These are phyloP conservation scores for Apodemia mormo DNA, from an alignment of 2,888 invertebrate genomes.

Conservation along the genomic window DNA sequence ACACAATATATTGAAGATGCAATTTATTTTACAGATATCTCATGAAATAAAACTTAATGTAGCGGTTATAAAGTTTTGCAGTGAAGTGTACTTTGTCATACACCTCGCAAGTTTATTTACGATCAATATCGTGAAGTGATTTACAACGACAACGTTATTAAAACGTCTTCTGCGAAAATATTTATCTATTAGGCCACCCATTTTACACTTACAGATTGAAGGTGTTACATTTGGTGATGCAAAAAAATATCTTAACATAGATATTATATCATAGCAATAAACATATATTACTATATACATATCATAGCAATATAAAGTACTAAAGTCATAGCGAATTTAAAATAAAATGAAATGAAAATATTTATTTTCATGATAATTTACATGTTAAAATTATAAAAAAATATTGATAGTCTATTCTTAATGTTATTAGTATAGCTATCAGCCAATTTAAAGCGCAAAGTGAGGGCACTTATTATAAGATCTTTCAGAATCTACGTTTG, in stretches of 20 bases:
- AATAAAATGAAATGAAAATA: no score
- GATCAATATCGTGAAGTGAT: conserved; percentile 68
- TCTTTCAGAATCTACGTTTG: no score
- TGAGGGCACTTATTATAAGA: no score
- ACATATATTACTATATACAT: no score
- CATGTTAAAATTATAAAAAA: no score
- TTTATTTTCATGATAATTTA: no score
- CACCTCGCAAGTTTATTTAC: conserved; percentile 68
- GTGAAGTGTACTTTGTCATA: conserved; percentile 51
- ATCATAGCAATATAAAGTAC: no score
- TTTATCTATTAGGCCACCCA: conserved; percentile 27
- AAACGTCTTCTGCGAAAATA: conserved; percentile 27
- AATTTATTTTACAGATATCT: neutral
- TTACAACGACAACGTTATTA: conserved; percentile 64
- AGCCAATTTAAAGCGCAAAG: no score
- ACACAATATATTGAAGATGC: neutral
- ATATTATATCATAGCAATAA: neutral
- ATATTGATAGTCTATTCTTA: no score
- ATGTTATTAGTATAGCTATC: no score
- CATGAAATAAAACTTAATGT: conserved; percentile 11
- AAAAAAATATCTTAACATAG: neutral
- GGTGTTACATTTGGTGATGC: conserved; percentile 14
- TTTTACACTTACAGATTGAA: conserved; percentile 14
- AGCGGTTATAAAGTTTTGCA: conserved; percentile 6
- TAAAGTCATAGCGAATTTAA: no score